Conservation (phyloP, 2,888 invertebrate species). For the Galerucella pusilla region DNA sequence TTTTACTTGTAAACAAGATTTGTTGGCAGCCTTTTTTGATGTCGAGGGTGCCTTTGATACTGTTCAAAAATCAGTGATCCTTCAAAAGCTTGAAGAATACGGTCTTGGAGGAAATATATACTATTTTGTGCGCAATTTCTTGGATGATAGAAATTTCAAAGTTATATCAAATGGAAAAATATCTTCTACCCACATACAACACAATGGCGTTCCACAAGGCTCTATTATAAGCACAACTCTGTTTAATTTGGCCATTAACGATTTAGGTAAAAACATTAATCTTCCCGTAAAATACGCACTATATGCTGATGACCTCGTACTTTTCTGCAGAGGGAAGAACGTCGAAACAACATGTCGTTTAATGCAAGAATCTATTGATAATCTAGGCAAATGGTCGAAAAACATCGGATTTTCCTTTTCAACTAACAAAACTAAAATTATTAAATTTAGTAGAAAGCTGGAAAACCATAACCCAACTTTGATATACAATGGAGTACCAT, state of each 20-base stretch:
- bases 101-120: not conserved
- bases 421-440: no score
- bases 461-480: no score
- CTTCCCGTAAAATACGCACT: no score
- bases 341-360: no score
- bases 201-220: not conserved
- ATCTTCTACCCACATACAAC: not conserved
- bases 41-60: constrained; percentile 2
- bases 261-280: not conserved
- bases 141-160: not conserved
- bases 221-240: not conserved
- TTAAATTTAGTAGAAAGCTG: no score
- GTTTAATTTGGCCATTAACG: not conserved
- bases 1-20: not conserved
- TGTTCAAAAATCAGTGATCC: not conserved
- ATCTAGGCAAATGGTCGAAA: no score
- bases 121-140: not conserved
- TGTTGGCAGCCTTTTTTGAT: not conserved
- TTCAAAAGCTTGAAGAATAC: not conserved
- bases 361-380: no score
- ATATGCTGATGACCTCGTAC: no score
- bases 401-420: no score
- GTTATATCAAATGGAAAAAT: not conserved
- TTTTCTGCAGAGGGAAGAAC: no score
- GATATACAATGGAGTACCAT: no score